phyloP scores from a whole-genome alignment of 2,797 vertebrate species.

The Chloroceryle inda region DNA sequence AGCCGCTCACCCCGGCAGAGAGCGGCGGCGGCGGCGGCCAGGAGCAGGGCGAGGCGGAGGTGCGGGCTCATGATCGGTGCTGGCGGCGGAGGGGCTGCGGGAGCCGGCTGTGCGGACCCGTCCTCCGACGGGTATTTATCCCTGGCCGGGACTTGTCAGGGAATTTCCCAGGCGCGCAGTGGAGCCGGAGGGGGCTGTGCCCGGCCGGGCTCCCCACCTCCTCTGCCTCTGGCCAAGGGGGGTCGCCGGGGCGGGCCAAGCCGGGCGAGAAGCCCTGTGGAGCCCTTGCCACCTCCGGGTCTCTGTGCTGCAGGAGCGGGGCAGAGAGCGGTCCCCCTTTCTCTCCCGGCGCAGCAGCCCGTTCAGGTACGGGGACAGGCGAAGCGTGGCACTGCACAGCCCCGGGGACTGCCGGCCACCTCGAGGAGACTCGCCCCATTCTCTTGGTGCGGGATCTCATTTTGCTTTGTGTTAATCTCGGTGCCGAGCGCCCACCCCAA shows the following conservation, averaged over 20 bases:
- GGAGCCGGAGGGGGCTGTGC: neutral
- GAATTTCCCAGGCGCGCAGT: neutral
- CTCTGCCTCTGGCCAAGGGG: neutral
- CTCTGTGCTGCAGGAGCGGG: neutral
- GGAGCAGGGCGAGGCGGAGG: neutral
- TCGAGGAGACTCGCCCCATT: rapidly evolving
- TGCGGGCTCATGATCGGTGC: neutral
- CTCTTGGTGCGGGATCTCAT: neutral
- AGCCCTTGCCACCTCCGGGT: too few species aligned
- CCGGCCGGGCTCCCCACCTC: neutral
- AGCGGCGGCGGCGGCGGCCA: neutral
- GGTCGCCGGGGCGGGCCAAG: too few species aligned
- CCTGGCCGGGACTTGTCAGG: neutral
- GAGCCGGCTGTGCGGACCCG: rapidly evolving
- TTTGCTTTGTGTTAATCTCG: neutral
- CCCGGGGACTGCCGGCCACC: too few species aligned
- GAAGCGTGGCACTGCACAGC: too few species aligned
- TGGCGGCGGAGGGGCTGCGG: neutral
- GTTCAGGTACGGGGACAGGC: too few species aligned
- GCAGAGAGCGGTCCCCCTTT: neutral
- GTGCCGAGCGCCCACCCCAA: neutral
- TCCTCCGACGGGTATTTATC: neutral
- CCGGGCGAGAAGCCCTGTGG: too few species aligned
- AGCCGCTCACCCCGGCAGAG: neutral
- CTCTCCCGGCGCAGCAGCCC: too few species aligned